Evolutionary conservation across 1,140 invertebrate genomes (phyloP), one percentile per base, ranked within the genome.

Genomic region (Orchestia grillus): DNA sequence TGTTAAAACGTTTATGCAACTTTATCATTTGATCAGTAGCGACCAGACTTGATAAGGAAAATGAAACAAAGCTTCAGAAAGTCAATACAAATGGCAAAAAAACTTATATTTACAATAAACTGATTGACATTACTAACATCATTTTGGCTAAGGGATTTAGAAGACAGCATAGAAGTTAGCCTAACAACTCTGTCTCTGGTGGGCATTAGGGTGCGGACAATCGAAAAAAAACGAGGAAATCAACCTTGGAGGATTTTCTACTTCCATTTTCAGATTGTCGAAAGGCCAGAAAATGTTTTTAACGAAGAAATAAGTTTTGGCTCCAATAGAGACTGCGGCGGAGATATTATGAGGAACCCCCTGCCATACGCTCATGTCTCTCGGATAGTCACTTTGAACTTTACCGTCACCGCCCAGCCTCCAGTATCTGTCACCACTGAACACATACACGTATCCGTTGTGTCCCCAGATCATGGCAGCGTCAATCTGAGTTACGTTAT

Each of bases 301-400:
- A 98, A 99, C 99, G 97, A 99, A 99, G 98, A 99, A 99, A 97
- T 99, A 99, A 1, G 99, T 99, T 97, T 98, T 98, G 97, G 97
- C 97, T 92, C 97, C 97, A 96, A 97, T 97, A 43, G 97, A 97
- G 96, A 98, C 98, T 4, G 98, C 98, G 43, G 97, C 97, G 97
- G 98, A 97, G 8, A 98, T 97, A 53, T 98, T 97, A 16, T 97
- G 96, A 0, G 97, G 98, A 0, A 98, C 97, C 0, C 98, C 97
- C 95, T 97, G 97, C 98, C 98, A 98, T 95, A 98, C 97, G 47
- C 97, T 97, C 97, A 98, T 98, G 96, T 98, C 97, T 23, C 98
- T 96, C 19, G 98, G 98, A 97, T 98, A 98, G 96, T 98, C 98
- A 11, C 97, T 97, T 57, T 98, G 97, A 28, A 97, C 97, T 42